These are phyloP conservation scores for Chirona hameri DNA, from an alignment of 2,888 invertebrate species.

Conservation along the genomic window DNA sequence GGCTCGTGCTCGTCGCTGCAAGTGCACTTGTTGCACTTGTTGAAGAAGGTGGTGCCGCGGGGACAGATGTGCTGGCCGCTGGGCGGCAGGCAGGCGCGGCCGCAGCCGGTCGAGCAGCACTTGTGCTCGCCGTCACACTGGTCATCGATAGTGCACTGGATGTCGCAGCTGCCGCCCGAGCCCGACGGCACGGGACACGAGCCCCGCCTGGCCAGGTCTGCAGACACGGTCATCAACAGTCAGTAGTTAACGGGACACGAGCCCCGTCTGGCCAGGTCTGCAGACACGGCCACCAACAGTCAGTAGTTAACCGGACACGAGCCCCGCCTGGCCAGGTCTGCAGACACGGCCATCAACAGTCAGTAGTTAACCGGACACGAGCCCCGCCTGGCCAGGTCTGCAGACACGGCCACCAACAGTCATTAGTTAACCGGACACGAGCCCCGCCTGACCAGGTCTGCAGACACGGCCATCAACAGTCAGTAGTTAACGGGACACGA, in stretches of 20 bases:
- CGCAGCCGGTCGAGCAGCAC: constrained; percentile 83
- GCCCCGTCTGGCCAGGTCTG: constrained; percentile 48
- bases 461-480: background rate
- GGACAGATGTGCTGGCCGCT: constrained; percentile 1
- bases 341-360: background rate
- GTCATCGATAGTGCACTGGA: constrained; percentile 70
- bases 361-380: constrained; percentile 64
- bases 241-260: constrained; percentile 61
- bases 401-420: background rate
- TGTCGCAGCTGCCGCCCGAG: constrained; percentile 58
- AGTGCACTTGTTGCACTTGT: constrained; percentile 23
- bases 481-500: constrained; percentile 64
- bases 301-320: constrained; percentile 64
- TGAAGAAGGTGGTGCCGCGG: background rate
- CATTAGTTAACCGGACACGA: constrained; percentile 64
- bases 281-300: background rate
- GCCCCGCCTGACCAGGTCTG: constrained; percentile 48
- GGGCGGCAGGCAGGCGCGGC: constrained; percentile 72
- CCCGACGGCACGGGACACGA: constrained; percentile 69
- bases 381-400: constrained; percentile 48
- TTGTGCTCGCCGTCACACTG: constrained; percentile 67
- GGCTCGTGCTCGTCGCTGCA: background rate
- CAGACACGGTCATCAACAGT: background rate
- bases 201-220: constrained; percentile 48
- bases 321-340: constrained; percentile 48